These are phyloP conservation scores for Vanessa atalanta DNA, from an alignment of 1,140 invertebrate genomes.

Conservation along the genomic window DNA sequence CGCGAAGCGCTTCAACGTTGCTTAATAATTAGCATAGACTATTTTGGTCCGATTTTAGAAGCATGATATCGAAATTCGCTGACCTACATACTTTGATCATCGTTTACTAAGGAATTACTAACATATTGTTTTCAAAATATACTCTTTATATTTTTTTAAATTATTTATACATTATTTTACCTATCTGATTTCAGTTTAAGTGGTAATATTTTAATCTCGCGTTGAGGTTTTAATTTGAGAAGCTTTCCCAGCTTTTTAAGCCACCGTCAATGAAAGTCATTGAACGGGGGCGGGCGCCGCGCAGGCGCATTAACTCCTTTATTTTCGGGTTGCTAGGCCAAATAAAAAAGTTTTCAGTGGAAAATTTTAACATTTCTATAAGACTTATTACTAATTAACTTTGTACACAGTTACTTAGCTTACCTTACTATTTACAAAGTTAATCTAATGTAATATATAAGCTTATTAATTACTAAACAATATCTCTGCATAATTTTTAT, in stretches of 20 bases:
- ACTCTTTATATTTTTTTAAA: not conserved
- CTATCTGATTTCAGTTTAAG: not conserved
- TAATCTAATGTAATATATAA: too few relatives aligned
- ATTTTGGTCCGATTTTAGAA: slow-evolving; percentile 8
- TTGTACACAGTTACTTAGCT: too few relatives aligned
- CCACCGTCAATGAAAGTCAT: slow-evolving; percentile 56
- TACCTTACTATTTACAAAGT: too few relatives aligned
- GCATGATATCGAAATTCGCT: not conserved
- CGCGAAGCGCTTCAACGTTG: slow-evolving; percentile 3
- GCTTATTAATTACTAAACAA: too few relatives aligned
- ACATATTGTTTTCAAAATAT: not conserved
- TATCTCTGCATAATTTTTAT: too few relatives aligned
- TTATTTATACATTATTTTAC: not conserved
- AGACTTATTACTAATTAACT: too few relatives aligned
- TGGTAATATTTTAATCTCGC: slow-evolving; percentile 31
- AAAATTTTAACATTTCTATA: slow-evolving; percentile 8
- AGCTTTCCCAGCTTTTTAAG: slow-evolving; percentile 34
- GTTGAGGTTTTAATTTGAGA: slow-evolving; percentile 35
- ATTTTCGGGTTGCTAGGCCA: slow-evolving; percentile 53
- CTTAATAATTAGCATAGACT: slow-evolving; percentile 16
- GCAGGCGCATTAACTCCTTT: slow-evolving; percentile 52
- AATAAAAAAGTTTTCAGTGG: slow-evolving; percentile 22
- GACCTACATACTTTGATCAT: slow-evolving; percentile 17
- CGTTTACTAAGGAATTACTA: not conserved
- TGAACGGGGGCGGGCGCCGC: slow-evolving; percentile 68